Conservation (phyloP, 2,888 invertebrate genomes). For the Crioceris asparagi region DNA sequence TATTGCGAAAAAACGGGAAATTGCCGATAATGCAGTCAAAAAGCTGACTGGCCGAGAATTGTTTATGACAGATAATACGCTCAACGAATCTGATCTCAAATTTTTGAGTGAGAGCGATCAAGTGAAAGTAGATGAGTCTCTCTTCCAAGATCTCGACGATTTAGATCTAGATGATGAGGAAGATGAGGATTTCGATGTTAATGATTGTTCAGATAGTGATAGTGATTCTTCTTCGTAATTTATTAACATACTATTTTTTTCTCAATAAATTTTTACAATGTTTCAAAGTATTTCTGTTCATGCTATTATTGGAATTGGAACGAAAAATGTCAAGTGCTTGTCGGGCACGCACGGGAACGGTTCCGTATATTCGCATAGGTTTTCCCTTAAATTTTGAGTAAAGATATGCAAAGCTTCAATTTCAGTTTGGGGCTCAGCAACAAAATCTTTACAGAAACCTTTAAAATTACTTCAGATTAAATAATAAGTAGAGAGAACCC, state of each 20-base stretch:
- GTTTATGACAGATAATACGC: conserved; percentile 84
- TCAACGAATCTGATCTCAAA: conserved; percentile 93
- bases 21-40: conserved; percentile 59
- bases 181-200: conserved; percentile 52
- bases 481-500: no score
- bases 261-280: no score
- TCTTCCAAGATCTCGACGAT: conserved; percentile 85
- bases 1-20: conserved; percentile 59
- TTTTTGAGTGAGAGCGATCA: conserved; percentile 81
- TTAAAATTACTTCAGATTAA: no score
- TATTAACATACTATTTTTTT: not conserved
- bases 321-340: no score
- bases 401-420: no score
- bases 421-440: no score
- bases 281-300: no score
- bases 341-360: no score
- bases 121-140: conserved; percentile 86
- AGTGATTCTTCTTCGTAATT: not conserved
- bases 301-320: no score
- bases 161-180: conserved; percentile 61
- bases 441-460: no score
- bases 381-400: no score
- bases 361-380: no score
- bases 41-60: conserved; percentile 89
- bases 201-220: conserved; percentile 27